A percentile compares a stretch with the other conserved stretches of the same genome.
Evolutionary conservation across 2,888 invertebrate species (phyloP).

Genomic region (Plutella xylostella): DNA sequence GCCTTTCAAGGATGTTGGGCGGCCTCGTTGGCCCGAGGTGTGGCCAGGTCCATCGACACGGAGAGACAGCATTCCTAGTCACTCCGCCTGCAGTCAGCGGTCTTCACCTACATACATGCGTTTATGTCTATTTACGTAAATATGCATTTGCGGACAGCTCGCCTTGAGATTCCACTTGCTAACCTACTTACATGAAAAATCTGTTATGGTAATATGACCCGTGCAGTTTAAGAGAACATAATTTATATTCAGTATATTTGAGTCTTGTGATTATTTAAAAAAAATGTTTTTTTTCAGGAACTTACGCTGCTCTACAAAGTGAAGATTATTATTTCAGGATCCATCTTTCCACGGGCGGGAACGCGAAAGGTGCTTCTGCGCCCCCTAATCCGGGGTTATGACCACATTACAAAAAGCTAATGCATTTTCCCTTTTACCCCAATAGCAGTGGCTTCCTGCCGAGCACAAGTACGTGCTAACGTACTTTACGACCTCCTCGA

Average conservation of each 20-base stretch:
- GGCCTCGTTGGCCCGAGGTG: constrained; percentile 49
- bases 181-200: constrained; percentile 5
- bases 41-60: constrained; percentile 32
- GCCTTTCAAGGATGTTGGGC: constrained; percentile 65
- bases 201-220: too few relatives aligned
- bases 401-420: constrained; percentile 61
- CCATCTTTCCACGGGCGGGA: too few relatives aligned
- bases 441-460: constrained; percentile 33
- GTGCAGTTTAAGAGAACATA: too few relatives aligned
- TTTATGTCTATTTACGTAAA: neutral
- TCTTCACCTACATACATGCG: neutral
- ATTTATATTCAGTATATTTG: too few relatives aligned
- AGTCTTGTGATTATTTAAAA: too few relatives aligned
- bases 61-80: constrained; percentile 46
- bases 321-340: too few relatives aligned
- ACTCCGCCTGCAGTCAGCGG: constrained; percentile 10
- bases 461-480: constrained; percentile 56
- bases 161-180: constrained; percentile 7
- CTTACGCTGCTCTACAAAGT: too few relatives aligned
- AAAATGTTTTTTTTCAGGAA: too few relatives aligned
- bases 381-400: constrained; percentile 50
- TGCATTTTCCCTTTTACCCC: constrained; percentile 53
- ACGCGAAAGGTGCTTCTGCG: too few relatives aligned
- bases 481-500: constrained; percentile 48
- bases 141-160: constrained; percentile 1